Conservation (phyloP, 2,797 vertebrate genomes). For the Cuculus canorus region DNA sequence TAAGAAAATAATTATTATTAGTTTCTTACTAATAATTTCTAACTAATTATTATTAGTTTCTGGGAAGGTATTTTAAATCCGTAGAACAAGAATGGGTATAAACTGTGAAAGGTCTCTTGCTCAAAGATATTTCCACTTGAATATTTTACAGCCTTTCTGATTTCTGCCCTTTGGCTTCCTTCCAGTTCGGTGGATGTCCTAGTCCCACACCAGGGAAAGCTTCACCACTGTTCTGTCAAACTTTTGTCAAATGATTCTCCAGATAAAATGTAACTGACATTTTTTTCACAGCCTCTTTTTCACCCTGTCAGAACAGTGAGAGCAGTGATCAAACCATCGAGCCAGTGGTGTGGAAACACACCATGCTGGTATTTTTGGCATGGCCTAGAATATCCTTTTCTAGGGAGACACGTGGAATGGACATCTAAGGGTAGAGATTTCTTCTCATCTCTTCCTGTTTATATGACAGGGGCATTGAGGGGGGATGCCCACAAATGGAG, state of each 20-base stretch:
- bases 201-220: not conserved
- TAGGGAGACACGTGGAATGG: not conserved
- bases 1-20: not conserved
- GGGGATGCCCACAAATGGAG: not conserved
- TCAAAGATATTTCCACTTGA: conserved; percentile 17
- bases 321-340: not conserved
- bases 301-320: conserved; percentile 42
- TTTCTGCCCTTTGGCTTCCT: conserved; percentile 53
- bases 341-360: conserved; percentile 35
- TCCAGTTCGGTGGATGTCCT: conserved; percentile 15
- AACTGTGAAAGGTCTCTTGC: not conserved
- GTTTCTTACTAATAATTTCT: too few species aligned
- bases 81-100: not conserved
- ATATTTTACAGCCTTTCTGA: conserved; percentile 17
- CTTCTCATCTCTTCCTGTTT: not conserved
- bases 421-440: not conserved
- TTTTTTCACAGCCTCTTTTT: conserved; percentile 42
- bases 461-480: not conserved
- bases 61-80: conserved; percentile 6
- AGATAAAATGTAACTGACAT: conserved; percentile 39
- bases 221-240: conserved; percentile 36
- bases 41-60: too few species aligned
- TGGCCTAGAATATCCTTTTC: conserved; percentile 49
- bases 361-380: conserved; percentile 3
- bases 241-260: conserved; percentile 43